Evolutionary conservation across 2,888 invertebrate species (phyloP).

Genomic region (Caenorhabditis parvicauda): DNA sequence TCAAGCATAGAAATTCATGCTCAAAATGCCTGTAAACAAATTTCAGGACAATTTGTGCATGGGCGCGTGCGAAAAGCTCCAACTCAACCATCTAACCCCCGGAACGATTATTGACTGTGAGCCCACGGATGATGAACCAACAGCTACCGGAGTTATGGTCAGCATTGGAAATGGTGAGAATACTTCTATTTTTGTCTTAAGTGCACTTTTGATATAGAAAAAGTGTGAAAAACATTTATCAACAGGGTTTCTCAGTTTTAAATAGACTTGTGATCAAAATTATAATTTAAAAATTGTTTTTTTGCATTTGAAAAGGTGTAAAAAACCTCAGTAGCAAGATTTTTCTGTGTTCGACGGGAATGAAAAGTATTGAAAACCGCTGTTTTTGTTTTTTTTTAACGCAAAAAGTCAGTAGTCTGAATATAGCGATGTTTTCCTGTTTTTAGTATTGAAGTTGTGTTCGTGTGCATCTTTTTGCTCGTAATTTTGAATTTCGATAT

Average conservation of each 20-base stretch:
- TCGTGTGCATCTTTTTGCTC: too few relatives aligned
- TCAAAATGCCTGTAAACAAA: background rate
- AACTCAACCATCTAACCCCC: conserved; percentile 51
- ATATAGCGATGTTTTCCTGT: background rate
- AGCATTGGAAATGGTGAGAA: conserved; percentile 53
- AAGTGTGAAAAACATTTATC: too few relatives aligned
- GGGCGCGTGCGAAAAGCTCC: conserved; percentile 35
- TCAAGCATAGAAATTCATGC: background rate
- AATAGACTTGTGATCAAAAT: background rate
- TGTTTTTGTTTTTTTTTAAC: background rate
- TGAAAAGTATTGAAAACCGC: background rate
- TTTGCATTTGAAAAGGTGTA: too few relatives aligned
- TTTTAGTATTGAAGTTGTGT: background rate
- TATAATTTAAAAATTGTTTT: too few relatives aligned
- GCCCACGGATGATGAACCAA: conserved; percentile 45
- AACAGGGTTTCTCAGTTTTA: too few relatives aligned
- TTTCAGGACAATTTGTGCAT: conserved; percentile 28
- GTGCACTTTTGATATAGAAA: too few relatives aligned
- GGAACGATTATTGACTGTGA: conserved; percentile 54
- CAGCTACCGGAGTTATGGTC: conserved; percentile 43
- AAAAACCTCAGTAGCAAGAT: background rate
- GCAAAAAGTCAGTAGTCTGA: too few relatives aligned
- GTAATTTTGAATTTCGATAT: too few relatives aligned
- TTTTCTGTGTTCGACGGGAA: background rate
- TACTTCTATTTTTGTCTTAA: background rate